phyloP scores from a whole-genome alignment of 2,797 vertebrate genomes.

The Siniperca undulata region DNA sequence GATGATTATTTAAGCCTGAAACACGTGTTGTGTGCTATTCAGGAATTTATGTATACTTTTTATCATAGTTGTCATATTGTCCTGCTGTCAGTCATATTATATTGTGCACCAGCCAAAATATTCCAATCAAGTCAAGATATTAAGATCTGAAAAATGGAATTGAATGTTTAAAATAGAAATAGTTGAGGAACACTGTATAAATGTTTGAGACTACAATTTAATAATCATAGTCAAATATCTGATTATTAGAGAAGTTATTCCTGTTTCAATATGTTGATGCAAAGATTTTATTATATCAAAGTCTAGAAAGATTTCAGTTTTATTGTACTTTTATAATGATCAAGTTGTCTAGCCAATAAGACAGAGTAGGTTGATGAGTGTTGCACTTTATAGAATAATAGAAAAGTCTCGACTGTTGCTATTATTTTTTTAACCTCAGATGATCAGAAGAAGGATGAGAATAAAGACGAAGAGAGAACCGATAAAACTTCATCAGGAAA shows the following conservation, averaged over 20 bases:
- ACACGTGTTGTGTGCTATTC: neutral
- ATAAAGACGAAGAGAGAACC: conserved; percentile 19
- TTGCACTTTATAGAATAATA: neutral
- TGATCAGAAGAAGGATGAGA: conserved; percentile 45
- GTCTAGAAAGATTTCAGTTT: neutral
- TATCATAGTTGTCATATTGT: neutral
- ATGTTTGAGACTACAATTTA: too few relatives aligned
- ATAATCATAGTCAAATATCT: too few relatives aligned
- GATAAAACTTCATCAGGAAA: conserved; percentile 18
- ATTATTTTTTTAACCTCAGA: conserved; percentile 37
- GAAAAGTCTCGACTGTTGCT: neutral
- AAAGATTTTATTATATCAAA: neutral
- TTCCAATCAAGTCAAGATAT: neutral
- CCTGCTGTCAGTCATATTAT: neutral
- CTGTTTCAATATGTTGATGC: neutral
- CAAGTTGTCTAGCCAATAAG: neutral
- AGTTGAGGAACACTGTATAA: neutral
- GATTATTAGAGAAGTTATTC: neutral
- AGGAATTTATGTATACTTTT: neutral
- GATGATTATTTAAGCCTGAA: neutral
- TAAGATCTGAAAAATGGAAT: neutral
- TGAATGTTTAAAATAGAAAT: neutral
- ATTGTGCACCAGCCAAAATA: neutral
- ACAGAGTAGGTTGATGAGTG: neutral
- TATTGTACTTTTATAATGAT: neutral